Evolutionary conservation across 1,140 invertebrate genomes (phyloP), one percentile per base, ranked within the genome.

Genomic region (Sitophilus oryzae): DNA sequence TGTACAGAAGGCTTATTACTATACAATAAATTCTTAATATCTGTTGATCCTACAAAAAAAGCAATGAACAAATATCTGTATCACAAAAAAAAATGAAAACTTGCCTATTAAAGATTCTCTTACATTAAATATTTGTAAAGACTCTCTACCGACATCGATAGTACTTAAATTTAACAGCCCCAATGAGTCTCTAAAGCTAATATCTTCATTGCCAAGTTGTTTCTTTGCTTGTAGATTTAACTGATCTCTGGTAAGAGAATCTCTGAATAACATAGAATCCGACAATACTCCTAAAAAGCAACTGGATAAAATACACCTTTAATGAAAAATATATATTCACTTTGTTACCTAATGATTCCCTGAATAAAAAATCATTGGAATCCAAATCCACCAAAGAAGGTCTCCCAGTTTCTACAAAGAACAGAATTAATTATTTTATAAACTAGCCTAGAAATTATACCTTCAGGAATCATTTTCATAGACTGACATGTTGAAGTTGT

Each of bases 241-340:
- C 4, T 25, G 22, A 46, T 35, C 44, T n/a, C 22, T 35, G 9
- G 44, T 35, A 34, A 46, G 44, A 35, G 44, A 46, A 11, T 46
- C 30, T 46, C 44, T 46, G 4, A 2, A 4, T 18, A 46, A 11
- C 8, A 23, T 11, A 34, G 44, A 8, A 25, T 35, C 35, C 18
- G 44, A 23, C 25, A 46, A 46, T 25, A 46, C 35, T 18, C 44
- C 44, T 46, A 46, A 46, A 46, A 42, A 18, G 11, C n/a, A n/a
- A n/a, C n/a, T n/a, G n/a, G n/a, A 6, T 30, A 30, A 30, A 30
- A 6, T 6, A 30, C 25, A 30, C 5, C 5, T 30, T 6, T 30
- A 11, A 5, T 40, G 38, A 15, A 20, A 6, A 20, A 40, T 40
- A 8, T 14, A 15, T 6, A 40, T 14, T 40, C 9, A 9, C 9